Conservation (phyloP, 2,797 vertebrate species). For the Threskiornis aethiopicus region DNA sequence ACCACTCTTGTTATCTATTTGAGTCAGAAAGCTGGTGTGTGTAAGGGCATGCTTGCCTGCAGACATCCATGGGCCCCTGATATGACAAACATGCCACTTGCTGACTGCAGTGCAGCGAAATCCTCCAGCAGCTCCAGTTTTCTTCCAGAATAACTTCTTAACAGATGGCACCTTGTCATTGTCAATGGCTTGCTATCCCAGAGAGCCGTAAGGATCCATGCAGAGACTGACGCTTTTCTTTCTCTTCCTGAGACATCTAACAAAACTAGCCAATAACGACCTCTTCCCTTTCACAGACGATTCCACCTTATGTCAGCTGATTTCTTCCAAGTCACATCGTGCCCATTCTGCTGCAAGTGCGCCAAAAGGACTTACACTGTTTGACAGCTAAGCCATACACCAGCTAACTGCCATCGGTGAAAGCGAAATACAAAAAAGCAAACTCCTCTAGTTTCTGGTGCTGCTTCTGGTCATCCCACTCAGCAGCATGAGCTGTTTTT, state of each 20-base stretch:
- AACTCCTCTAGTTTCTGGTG: neutral
- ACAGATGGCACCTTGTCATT: conserved; percentile 74
- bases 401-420: neutral
- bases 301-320: conserved; percentile 70
- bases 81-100: conserved; percentile 32
- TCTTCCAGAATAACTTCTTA: conserved; percentile 68
- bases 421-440: neutral
- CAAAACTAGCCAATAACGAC: conserved; percentile 63
- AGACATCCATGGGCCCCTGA: neutral
- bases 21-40: neutral
- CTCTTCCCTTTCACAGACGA: conserved; percentile 67
- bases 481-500: neutral
- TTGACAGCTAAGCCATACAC: conserved; percentile 59
- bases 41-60: neutral
- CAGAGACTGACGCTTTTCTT: conserved; percentile 51
- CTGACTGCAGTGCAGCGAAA: conserved; percentile 28
- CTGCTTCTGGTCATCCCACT: neutral
- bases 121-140: conserved; percentile 47
- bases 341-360: conserved; percentile 14
- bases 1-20: neutral
- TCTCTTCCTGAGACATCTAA: conserved; percentile 60
- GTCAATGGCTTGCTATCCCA: conserved; percentile 55
- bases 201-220: conserved; percentile 60
- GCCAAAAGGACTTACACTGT: conserved; percentile 48
- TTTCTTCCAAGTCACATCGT: conserved; percentile 62